Base-by-base conservation (phyloP, 2,797 vertebrate genomes). In the Melanotaenia maccullochi region DNA sequence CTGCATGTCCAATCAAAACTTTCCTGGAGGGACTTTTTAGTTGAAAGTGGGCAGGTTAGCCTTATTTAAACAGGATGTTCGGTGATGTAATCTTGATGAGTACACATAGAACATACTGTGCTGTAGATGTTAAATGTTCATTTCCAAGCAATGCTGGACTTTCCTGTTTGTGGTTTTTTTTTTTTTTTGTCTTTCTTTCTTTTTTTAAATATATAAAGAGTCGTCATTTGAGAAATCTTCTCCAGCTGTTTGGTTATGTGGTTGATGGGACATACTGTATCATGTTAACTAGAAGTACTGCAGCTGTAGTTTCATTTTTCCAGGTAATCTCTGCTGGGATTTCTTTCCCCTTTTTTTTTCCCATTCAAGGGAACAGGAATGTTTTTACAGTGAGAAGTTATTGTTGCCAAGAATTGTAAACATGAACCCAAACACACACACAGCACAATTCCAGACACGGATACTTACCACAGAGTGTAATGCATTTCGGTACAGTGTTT, bases 81-180 rank as follows among this genome's bases (percentile, higher is more conserved):
- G 42, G 33, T 1, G 0, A 38, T 36, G n/a, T 22, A 9, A 22
- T 61, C 61, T 25, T 25, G 9, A 63, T 18, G 6, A 12, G 13
- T 35, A 18, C 12, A n/a, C 18, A 20, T 2, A 20, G 0, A 47
- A 38, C 14, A 1, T 32, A 11, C 4, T 61, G 12, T 47, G 25
- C 12, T 55, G 0, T 16, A 9, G 0, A 0, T 0, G 12, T 7
- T 18, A 28, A 4, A 52, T 9, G 5, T 55, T 25, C n/a, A 3
- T 57, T 8, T 58, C 52, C 22, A 63, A 38, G 22, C 14, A 42
- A 40, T 13, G 25, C 11, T 2, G 9, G 9, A 20, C 6, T 51
- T 51, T 74, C 58, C 49, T 68, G 55, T 77, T 75, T 20, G 51
- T 30, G n/a, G n/a, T 54, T 44, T 67, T 28, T 2, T 28, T 28